Conservation (phyloP, 2,888 invertebrate species). For the Dysmachus trigonus region DNA sequence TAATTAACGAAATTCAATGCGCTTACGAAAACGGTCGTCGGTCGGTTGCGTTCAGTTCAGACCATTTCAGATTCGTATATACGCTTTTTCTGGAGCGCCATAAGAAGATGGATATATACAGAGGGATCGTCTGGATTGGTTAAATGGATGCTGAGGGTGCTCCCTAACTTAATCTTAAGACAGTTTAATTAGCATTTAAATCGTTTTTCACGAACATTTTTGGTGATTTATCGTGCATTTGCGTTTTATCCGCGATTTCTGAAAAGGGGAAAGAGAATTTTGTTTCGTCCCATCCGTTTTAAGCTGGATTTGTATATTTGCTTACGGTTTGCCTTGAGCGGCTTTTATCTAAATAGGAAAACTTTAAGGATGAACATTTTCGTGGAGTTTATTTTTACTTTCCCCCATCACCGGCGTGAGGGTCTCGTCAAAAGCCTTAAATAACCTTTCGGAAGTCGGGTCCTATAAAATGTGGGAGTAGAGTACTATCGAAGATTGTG, state of each 20-base stretch:
- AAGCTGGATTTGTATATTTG: neutral
- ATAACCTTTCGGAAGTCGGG: neutral
- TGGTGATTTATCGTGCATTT: constrained; percentile 36
- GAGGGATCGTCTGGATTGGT: neutral
- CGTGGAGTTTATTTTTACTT: neutral
- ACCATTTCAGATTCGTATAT: neutral
- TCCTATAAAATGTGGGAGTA: neutral
- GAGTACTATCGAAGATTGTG: neutral
- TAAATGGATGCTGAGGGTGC: neutral
- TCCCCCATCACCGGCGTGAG: neutral
- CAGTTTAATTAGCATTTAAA: constrained; percentile 44
- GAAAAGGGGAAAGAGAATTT: neutral
- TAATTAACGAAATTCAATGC: constrained; percentile 40
- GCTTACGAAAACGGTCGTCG: neutral
- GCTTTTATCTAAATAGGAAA: neutral
- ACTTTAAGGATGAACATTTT: neutral
- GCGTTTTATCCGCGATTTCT: constrained; percentile 1
- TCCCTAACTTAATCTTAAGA: constrained; percentile 26
- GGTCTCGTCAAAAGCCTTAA: neutral
- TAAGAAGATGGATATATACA: neutral
- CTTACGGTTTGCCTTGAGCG: neutral
- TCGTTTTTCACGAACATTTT: constrained; percentile 38
- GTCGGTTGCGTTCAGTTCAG: neutral
- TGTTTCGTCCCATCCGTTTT: neutral
- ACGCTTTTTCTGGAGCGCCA: neutral